Evolutionary conservation across 37 sponge, comb jelly and placozoan species (phyloP).

Genomic region (Crambe crambe): DNA sequence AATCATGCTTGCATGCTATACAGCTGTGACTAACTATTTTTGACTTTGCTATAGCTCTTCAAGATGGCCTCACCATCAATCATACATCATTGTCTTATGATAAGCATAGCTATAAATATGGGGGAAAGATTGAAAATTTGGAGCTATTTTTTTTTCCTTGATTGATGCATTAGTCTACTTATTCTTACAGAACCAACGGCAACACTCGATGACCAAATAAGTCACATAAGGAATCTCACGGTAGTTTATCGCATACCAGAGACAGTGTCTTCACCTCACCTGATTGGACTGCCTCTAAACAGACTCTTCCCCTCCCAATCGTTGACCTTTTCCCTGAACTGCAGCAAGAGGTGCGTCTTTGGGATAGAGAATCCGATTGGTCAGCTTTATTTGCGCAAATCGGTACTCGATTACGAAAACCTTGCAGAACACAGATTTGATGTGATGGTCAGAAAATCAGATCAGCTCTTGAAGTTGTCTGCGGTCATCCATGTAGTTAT

Average conservation of each 20-base stretch:
- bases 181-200: not conserved
- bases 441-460: not conserved
- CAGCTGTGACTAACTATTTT: too few species aligned
- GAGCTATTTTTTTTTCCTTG: too few species aligned
- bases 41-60: too few species aligned
- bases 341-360: slow-evolving; percentile 2
- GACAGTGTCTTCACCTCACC: not conserved
- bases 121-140: too few species aligned
- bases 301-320: not conserved
- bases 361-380: slow-evolving; percentile 21
- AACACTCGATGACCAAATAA: not conserved
- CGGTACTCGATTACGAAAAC: slow-evolving; percentile 22
- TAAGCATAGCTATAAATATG: too few species aligned
- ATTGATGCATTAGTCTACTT: too few species aligned
- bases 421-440: not conserved
- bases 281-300: slow-evolving; percentile 6
- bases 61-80: too few species aligned
- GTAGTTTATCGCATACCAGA: slow-evolving; percentile 20
- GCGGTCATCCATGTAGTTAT: slow-evolving; percentile 11
- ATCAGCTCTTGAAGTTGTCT: not conserved
- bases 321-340: not conserved
- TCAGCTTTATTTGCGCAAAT: slow-evolving; percentile 10
- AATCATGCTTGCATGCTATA: too few species aligned
- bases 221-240: not conserved
- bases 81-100: too few species aligned